Conservation (phyloP, 1,140 invertebrate species). For the Telenomus remus region DNA sequence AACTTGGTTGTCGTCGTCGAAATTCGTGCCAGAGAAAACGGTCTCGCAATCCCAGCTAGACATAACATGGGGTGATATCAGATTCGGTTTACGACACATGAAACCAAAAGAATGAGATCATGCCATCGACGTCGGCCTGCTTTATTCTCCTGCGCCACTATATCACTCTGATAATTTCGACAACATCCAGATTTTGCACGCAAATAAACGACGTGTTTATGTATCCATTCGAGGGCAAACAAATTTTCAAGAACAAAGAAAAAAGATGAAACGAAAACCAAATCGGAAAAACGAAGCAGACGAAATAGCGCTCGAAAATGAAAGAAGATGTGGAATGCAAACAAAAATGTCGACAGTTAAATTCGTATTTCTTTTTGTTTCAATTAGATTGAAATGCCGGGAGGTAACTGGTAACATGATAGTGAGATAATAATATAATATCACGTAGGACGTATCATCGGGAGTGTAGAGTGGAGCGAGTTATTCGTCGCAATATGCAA, state of each 20-base stretch:
- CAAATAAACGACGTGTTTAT: constrained; percentile 35
- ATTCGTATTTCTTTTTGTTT: no score
- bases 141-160: constrained; percentile 42
- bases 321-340: no score
- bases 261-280: no score
- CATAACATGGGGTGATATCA: constrained; percentile 55
- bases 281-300: no score
- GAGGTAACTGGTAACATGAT: no score
- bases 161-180: constrained; percentile 57
- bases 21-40: constrained; percentile 40
- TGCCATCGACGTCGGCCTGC: constrained; percentile 56
- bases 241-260: no score
- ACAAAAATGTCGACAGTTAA: no score
- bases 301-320: no score
- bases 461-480: constrained; percentile 39
- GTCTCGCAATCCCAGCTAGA: constrained; percentile 45
- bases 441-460: no score
- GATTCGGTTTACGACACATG: constrained; percentile 59
- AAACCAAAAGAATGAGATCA: constrained; percentile 60
- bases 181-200: constrained; percentile 39
- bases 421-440: no score
- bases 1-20: constrained; percentile 31
- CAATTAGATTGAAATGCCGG: no score
- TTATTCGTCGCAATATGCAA: constrained; percentile 52
- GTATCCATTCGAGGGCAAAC: no score